Evolutionary conservation across 2,113 vertebrate species (phyloP), one percentile per base, ranked within the genome.

Genomic region (Syrrhaptes paradoxus): DNA sequence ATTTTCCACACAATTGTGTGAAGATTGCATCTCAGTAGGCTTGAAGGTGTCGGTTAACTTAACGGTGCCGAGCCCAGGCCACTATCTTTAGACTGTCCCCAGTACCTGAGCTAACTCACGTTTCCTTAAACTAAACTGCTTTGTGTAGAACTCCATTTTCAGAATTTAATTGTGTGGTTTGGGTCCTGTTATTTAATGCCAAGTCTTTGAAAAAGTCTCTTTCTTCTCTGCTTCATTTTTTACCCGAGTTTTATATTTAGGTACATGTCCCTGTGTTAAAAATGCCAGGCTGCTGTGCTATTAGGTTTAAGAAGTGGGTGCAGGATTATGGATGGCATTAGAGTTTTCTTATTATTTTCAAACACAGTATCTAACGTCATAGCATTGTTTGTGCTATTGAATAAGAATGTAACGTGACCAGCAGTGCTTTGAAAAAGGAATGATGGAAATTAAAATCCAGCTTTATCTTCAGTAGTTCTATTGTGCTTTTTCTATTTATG

Each of bases 371-470:
- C 67, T 89, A 77, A 76, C 13, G 5, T 90, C 79, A 73, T 45
- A 21, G 54, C 59, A 57, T 87, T 90, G 75, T 86, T 86, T 54
- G 29, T 84, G 43, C 51, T 90, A 5, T 63, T 92, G 84, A 89
- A 66, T 91, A 61, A 89, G 52, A 65, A 26, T 63, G n/a, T 77
- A 81, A 85, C 0, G 10, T 68, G 70, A 89, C 77, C 55, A 85
- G 38, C 0, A 0, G 21, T 82, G 32, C 34, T 91, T 95, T 79
- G 54, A 57, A 73, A 90, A 83, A 36, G 31, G 28, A 93, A 80
- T 66, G 43, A 80, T 22, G 85, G 46, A 91, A 70, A 93, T 93
- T 24, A 88, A 93, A 95, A 91, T 86, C 46, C 61, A 58, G n/a
- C 66, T 89, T 94, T 87, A 76, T 94, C 66, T 87, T 93, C 43